Conservation (phyloP, 1,140 invertebrate species). For the Pseudomyrmex flavicornis region DNA sequence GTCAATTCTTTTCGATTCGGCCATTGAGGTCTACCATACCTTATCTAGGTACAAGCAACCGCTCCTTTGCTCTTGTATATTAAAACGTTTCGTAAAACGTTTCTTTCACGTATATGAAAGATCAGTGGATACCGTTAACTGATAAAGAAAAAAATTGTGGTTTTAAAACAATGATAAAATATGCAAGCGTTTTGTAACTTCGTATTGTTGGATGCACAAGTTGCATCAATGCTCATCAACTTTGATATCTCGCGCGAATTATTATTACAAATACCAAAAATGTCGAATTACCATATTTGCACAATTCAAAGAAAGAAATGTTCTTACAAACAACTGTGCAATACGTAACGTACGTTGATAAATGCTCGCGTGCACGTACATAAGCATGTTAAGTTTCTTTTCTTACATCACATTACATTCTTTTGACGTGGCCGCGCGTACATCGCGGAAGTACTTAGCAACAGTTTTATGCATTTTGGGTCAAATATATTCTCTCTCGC, state of each 20-base stretch:
- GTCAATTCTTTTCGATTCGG: constrained; percentile 20
- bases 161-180: background rate
- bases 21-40: background rate
- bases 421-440: background rate
- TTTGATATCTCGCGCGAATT: background rate
- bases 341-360: background rate
- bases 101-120: constrained; percentile 11
- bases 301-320: too few species aligned
- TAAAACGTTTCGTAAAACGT: background rate
- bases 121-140: background rate
- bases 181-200: background rate
- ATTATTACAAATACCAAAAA: too few species aligned
- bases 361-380: background rate
- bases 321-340: too few species aligned
- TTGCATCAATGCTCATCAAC: too few species aligned
- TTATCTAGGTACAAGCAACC: constrained; percentile 32
- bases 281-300: background rate
- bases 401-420: background rate
- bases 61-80: background rate
- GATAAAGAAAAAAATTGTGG: background rate
- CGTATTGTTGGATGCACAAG: too few species aligned
- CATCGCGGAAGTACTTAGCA: constrained; percentile 7
- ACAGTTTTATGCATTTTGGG: constrained; percentile 8
- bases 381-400: background rate
- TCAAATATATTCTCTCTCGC: background rate